Conservation (phyloP, 2,888 invertebrate species). For the Dioctria linearis region DNA sequence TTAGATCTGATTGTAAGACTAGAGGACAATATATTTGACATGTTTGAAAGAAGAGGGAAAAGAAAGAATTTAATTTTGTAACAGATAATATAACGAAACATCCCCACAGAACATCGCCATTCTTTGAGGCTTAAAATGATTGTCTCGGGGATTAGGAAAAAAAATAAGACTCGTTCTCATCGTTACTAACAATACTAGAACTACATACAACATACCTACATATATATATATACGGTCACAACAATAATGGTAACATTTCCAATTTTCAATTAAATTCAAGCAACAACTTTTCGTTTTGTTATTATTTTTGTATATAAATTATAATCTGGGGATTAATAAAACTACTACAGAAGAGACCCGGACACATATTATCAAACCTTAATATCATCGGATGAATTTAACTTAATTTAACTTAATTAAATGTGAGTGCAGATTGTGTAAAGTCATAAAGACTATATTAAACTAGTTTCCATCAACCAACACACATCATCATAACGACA, state of each 20-base stretch:
- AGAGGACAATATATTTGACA: no score
- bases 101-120: slow-evolving; percentile 3
- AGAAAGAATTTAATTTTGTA: slow-evolving; percentile 46
- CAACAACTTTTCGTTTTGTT: no score
- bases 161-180: no score
- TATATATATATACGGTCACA: no score
- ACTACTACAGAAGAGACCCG: not conserved
- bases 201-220: no score
- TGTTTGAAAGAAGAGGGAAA: not conserved
- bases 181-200: no score
- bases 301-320: not conserved
- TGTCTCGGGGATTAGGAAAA: slow-evolving; percentile 5
- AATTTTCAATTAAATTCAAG: no score
- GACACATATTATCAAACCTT: no score
- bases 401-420: slow-evolving; percentile 29
- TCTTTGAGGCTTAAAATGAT: slow-evolving; percentile 35
- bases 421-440: slow-evolving; percentile 6
- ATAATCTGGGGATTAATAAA: slow-evolving; percentile 23
- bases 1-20: slow-evolving; percentile 12
- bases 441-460: slow-evolving; percentile 33
- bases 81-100: slow-evolving; percentile 5
- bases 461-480: not conserved
- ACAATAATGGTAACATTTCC: no score
- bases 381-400: not conserved
- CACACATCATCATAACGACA: slow-evolving; percentile 11